Evolutionary conservation across 2,797 vertebrate species (phyloP).

Genomic region (Distichodus sexfasciatus): DNA sequence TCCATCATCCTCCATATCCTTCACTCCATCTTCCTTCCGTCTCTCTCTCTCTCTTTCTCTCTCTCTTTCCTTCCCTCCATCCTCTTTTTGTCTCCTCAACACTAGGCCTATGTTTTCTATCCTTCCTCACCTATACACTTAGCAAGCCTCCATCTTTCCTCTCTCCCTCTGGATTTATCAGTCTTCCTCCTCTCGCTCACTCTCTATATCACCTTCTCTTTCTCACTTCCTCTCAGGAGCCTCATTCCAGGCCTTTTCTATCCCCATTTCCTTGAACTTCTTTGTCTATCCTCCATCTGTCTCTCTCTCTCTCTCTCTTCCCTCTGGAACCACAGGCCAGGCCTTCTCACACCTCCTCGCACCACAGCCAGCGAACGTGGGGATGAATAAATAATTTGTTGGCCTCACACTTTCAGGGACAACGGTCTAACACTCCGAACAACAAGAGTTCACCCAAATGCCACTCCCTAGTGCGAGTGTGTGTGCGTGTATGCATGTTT

Average conservation of each 20-base stretch:
- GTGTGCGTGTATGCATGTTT: conserved; percentile 19
- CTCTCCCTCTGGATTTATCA: no score
- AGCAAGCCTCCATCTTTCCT: no score
- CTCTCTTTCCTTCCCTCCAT: not conserved
- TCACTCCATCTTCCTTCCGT: not conserved
- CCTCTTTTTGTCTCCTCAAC: no score
- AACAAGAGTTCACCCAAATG: conserved; percentile 68
- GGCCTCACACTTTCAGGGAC: conserved; percentile 69
- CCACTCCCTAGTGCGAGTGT: conserved; percentile 59
- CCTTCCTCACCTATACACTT: no score
- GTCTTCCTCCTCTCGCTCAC: no score
- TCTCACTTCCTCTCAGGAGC: no score
- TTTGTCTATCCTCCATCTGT: no score
- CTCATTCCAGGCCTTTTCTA: no score
- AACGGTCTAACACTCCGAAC: conserved; percentile 66
- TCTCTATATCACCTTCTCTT: no score
- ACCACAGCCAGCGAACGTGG: conserved; percentile 53
- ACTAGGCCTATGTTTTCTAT: no score
- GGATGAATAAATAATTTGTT: conserved; percentile 72
- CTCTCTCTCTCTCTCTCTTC: conserved; percentile 28
- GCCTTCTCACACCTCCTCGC: conserved; percentile 62
- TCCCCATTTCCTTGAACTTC: no score
- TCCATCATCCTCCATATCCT: conserved; percentile 12
- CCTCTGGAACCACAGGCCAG: conserved; percentile 55
- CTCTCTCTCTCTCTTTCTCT: conserved; percentile 11